phyloP scores from a whole-genome alignment of 2,888 invertebrate genomes.

The Dryomyza anilis region DNA sequence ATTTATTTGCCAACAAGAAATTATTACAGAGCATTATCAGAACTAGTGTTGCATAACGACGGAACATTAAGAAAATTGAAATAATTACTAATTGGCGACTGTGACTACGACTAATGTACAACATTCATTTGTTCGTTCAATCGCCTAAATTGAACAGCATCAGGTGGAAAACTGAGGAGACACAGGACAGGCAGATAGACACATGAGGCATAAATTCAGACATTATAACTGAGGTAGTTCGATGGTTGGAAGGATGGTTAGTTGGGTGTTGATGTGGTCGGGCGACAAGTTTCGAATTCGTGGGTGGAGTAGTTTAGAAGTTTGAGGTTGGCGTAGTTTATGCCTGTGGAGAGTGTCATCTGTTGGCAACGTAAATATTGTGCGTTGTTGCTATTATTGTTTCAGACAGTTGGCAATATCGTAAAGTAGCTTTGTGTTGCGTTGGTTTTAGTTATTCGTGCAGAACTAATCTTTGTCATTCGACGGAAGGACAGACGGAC shows the following conservation, averaged over 20 bases:
- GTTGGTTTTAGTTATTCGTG: conserved; percentile 40
- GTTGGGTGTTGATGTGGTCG: background rate
- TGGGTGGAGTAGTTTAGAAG: background rate
- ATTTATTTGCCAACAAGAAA: no score
- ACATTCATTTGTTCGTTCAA: conserved; percentile 7
- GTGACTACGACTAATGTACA: no score
- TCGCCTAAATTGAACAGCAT: conserved; percentile 30
- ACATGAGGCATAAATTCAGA: no score
- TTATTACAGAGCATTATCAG: no score
- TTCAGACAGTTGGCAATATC: conserved; percentile 19
- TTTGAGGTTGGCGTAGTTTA: background rate
- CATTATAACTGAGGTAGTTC: background rate
- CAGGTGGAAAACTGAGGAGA: conserved; percentile 32
- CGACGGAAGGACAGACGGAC: conserved; percentile 20
- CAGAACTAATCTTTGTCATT: conserved; percentile 43
- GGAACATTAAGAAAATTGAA: conserved; percentile 11
- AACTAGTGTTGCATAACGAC: conserved; percentile 17
- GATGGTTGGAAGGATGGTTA: background rate
- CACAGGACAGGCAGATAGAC: background rate
- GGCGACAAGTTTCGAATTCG: background rate
- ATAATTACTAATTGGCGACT: conserved; percentile 11
- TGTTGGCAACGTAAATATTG: conserved; percentile 15
- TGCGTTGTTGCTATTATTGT: conserved; percentile 3
- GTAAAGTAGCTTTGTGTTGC: conserved; percentile 15
- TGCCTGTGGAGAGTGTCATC: background rate